Evolutionary conservation across 1,140 invertebrate genomes (phyloP), one percentile per base, ranked within the genome.

Genomic region (Antheraea mylitta): DNA sequence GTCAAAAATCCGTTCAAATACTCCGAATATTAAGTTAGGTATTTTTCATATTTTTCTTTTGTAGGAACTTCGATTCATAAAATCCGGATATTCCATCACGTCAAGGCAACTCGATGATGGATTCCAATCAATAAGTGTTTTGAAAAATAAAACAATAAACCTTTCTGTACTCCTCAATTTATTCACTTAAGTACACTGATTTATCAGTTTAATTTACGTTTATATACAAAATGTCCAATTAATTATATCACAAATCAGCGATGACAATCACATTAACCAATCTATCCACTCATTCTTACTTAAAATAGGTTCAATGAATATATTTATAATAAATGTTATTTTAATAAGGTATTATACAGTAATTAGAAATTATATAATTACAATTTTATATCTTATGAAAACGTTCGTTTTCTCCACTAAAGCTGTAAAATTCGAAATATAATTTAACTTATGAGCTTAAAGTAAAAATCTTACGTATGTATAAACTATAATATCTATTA

Each of bases 201-300:
- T 82, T 67, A 66, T 80, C 80, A 82, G 76, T 82, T 81, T 76
- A 73, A 77, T 83, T 82, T 81, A 45, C 68, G 48, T 69, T 73
- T 85, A 83, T 83, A 81, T 86, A 86, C 82, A 85, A 83, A 80
- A 75, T 53, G 45, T 53, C 13, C 16, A 68, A 72, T 77, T 75
- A 74, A 74, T 75, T 76, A 77, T 83, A 86, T 86, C 84, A 86
- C 84, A 86, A 83, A 85, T 81, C 75, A 83, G 82, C 81, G 76
- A 83, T 67, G 71, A 75, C 71, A 74, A 76, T 75, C 73, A 77
- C 75, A 70, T 72, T 71, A 76, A 78, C 77, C 73, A 70, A 72
- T 71, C 48, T 53, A 13, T 53, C 37, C 9, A 37, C 22, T 63
- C 13, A 6, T 63, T 22, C 45, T 53, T 6, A 16, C 16, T 53